Conservation (phyloP, 2,888 invertebrate genomes). For the Oscheius sp. region DNA sequence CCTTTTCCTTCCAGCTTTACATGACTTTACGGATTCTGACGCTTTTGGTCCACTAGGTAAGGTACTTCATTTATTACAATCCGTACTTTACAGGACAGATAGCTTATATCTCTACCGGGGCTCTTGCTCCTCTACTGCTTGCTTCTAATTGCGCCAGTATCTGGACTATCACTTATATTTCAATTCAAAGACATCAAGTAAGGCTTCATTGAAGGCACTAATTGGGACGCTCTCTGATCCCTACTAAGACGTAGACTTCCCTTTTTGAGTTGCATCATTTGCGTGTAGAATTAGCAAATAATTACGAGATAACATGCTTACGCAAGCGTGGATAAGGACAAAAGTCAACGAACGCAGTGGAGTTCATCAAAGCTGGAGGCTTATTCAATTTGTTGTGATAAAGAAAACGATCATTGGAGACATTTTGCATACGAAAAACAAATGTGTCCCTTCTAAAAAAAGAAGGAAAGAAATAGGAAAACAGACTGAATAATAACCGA, state of each 20-base stretch:
- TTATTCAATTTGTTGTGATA: no score
- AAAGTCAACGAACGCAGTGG: no score
- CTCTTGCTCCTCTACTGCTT: slow-evolving; percentile 58
- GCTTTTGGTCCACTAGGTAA: slow-evolving; percentile 33
- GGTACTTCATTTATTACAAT: background rate
- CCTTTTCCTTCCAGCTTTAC: slow-evolving; percentile 66
- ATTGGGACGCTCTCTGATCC: background rate
- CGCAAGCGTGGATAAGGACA: no score
- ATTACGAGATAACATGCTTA: no score
- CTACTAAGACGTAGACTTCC: background rate
- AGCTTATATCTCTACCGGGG: slow-evolving; percentile 65
- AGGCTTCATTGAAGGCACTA: no score
- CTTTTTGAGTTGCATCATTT: no score
- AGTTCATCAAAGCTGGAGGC: no score
- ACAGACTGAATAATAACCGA: background rate
- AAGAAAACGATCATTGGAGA: no score
- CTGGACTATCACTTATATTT: slow-evolving; percentile 69
- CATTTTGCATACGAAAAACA: no score
- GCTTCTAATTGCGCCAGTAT: slow-evolving; percentile 68
- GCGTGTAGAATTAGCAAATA: no score
- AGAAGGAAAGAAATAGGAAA: no score
- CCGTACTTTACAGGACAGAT: slow-evolving; percentile 53
- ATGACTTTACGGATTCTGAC: slow-evolving; percentile 60
- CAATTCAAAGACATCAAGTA: slow-evolving; percentile 64
- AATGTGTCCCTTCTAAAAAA: no score